A percentile compares a stretch with the other conserved stretches of the same genome.
Conservation (phyloP, 2,888 invertebrate genomes). For the Neelides folsomi region DNA sequence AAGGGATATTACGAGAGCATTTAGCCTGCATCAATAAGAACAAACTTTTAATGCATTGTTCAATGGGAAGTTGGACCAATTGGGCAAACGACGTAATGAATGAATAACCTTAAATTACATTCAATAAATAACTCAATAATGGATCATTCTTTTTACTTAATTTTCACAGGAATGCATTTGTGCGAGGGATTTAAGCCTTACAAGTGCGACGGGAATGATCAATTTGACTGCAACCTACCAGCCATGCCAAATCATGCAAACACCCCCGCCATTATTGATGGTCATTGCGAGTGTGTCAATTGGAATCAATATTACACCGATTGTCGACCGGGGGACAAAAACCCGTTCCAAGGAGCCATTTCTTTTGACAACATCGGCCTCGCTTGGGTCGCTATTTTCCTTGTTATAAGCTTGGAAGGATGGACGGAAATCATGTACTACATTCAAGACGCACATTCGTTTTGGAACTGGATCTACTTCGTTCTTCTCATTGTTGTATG, state of each 20-base stretch:
- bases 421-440: conserved; percentile 99
- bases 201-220: conserved; percentile 43
- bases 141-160: conserved; percentile 1
- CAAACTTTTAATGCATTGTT: too few relatives aligned
- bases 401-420: conserved; percentile 97
- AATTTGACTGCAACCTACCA: conserved; percentile 56
- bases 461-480: conserved; percentile 99
- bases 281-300: conserved; percentile 69
- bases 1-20: too few relatives aligned
- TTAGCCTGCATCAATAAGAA: too few relatives aligned
- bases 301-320: conserved; percentile 98
- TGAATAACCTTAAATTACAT: too few relatives aligned
- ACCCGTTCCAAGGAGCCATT: conserved; percentile 98
- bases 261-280: conserved; percentile 28
- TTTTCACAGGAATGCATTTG: conserved; percentile 54
- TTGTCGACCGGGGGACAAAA: conserved; percentile 80
- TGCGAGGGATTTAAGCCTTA: conserved; percentile 70
- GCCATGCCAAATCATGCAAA: conserved; percentile 44
- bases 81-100: too few relatives aligned
- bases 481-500: conserved; percentile 96
- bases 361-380: conserved; percentile 99
- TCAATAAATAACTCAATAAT: not conserved
- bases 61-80: too few relatives aligned
- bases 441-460: conserved; percentile 98
- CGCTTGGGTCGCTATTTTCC: conserved; percentile 99